Base-by-base conservation (phyloP, 2,888 invertebrate genomes). In the Tipula confusa region DNA sequence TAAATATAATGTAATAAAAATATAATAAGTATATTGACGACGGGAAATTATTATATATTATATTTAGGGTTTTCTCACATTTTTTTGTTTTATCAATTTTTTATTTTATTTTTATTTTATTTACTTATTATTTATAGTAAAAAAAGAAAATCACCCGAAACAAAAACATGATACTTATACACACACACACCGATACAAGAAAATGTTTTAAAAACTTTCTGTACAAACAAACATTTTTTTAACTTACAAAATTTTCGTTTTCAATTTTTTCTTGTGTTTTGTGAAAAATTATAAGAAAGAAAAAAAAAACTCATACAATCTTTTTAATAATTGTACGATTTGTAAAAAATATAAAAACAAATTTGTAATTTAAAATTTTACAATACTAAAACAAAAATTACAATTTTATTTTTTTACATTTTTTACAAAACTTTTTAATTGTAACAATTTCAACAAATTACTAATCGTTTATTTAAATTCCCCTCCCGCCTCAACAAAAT, bases 401-500 rank as follows among this genome's bases (percentile, higher is more conserved):
- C 64, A 24, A 24, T 64, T 64, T n/a, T n/a, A n/a, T n/a, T n/a
- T n/a, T n/a, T 64, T 64, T 18, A 1, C 24, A 64, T 64, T 64
- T 64, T 24, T 64, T 64, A 9, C 80, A 15, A 13, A 79, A 29
- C 0, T 33, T 18, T 64, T 64, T 64, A 18, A 11, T 64, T 64
- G 9, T 43, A n/a, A n/a, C 13, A 7, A 24, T 64, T 64, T 64
- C 43, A n/a, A 64, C 9, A 64, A 64, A 64, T 24, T 24, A 64
- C 64, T 64, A 64, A 64, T 43, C 64, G 24, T 64, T 64, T 64
- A 64, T 18, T 64, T 64, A 2, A 64, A 64, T 64, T 64, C 1
- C 36, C 64, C 18, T n/a, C n/a, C n/a, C n/a, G n/a, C n/a, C n/a
- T n/a, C n/a, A n/a, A 64, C 64, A 84, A 79, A 15, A 84, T 83